Evolutionary conservation across 2,888 invertebrate genomes (phyloP).

Genomic region (Chouioia cunea): DNA sequence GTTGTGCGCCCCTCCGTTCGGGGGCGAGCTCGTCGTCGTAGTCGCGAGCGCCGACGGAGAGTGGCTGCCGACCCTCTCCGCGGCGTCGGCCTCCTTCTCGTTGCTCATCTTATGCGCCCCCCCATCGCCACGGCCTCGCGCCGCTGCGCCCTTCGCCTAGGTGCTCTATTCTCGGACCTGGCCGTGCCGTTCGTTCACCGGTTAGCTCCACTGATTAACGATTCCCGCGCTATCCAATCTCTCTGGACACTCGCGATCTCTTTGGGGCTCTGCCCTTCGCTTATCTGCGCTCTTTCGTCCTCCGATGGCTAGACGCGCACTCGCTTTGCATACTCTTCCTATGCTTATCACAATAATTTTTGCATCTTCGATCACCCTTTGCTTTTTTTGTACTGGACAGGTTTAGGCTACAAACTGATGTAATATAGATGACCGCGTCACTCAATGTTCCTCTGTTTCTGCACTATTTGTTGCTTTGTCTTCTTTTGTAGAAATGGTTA

Average conservation of each 20-base stretch:
- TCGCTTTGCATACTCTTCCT: not conserved
- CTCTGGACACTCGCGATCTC: not conserved
- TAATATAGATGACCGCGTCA: slow-evolving; percentile 66
- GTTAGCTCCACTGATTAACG: not conserved
- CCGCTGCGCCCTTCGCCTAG: not conserved
- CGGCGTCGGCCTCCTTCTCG: slow-evolving; percentile 68
- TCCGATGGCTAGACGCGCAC: not conserved
- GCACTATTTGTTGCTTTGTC: not conserved
- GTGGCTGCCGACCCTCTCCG: slow-evolving; percentile 66
- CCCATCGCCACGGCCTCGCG: slow-evolving; percentile 51
- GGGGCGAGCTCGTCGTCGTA: slow-evolving; percentile 68
- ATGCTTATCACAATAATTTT: not conserved
- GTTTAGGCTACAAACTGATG: slow-evolving; percentile 69
- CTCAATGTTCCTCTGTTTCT: slow-evolving; percentile 49
- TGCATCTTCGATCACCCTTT: slow-evolving; percentile 37
- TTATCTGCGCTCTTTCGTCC: not conserved
- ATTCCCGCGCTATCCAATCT: slow-evolving; percentile 6
- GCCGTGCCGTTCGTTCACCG: not conserved
- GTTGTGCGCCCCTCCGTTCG: slow-evolving; percentile 55
- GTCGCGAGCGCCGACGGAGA: slow-evolving; percentile 71
- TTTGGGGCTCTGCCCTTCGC: not conserved
- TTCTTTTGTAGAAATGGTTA: slow-evolving; percentile 65
- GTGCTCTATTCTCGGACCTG: not conserved
- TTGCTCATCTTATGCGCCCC: slow-evolving; percentile 67
- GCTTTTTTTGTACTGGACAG: slow-evolving; percentile 67